Evolutionary conservation across 2,797 vertebrate species (phyloP), one percentile per base, ranked within the genome.

Genomic region (Ctenopoma kingsleyae): DNA sequence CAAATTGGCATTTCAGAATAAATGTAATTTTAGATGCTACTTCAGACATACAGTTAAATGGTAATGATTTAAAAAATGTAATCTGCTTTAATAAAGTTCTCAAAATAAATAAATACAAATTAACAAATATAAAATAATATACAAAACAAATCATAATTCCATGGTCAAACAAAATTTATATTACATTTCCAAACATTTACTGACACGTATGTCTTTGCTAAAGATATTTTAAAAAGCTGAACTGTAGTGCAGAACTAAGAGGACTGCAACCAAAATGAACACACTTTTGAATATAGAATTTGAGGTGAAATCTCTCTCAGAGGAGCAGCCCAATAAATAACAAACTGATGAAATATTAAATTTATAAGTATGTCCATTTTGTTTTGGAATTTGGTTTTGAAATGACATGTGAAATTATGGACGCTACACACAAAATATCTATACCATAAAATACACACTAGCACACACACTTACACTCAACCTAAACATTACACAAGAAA

Each of bases 361-460:
- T 36, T 11, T 12, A 36, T 2, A 36, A 36, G 35, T 36, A 30
- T 68, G 40, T 38, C 74, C 12, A 78, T 77, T 80, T 78, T 71
- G 27, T 77, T 78, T 62, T 58, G 73, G 82, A 89, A 85, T 87
- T 89, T 57, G 66, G 68, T 64, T 81, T 80, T 57, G 19, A 74
- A 57, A 71, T 67, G 19, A 61, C 13, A 55, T 41, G 9, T 40
- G 44, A 43, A 9, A 10, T 64, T 23, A 43, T 35, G 51, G 30
- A 63, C 44, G 15, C 32, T 43, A 66, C 40, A 66, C 23, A 67
- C 16, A 66, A 53, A 52, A 41, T 1, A 50, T 1, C 2, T 19
- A 60, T 10, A 71, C 16, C 3, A 59, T 23, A 68, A 36, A 55
- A 70, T 20, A 63, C 41, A 67, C 32, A 60, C 10, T 55, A 17